Percentiles rank a stretch among this genome's conserved stretches.
phyloP scores from a whole-genome alignment of 2,113 vertebrate genomes.

The Melanocharis versteri region DNA sequence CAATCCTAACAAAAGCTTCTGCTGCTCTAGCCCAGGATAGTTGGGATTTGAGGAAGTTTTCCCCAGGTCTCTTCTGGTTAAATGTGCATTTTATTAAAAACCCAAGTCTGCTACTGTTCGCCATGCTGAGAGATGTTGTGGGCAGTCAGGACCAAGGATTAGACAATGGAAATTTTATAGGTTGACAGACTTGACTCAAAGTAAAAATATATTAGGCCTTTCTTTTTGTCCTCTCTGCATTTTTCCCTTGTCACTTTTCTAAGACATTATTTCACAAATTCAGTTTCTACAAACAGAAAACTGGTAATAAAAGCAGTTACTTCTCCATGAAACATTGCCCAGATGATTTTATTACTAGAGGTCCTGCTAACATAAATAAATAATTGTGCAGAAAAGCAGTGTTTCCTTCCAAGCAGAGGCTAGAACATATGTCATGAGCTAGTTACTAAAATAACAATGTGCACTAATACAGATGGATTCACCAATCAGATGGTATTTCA shows the following conservation, averaged over 20 bases:
- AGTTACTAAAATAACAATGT: background rate
- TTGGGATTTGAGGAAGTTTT: background rate
- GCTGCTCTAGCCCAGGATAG: background rate
- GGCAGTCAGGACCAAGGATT: background rate
- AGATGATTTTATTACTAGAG: background rate
- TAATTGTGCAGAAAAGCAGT: background rate
- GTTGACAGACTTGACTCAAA: background rate
- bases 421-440: background rate
- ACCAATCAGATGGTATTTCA: background rate
- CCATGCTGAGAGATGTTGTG: background rate
- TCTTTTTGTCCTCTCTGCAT: background rate
- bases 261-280: background rate
- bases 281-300: background rate
- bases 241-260: background rate
- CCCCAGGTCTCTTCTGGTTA: background rate
- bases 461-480: background rate
- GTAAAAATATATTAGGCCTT: background rate
- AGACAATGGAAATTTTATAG: background rate
- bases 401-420: background rate
- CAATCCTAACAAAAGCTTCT: background rate
- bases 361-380: background rate
- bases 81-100: background rate
- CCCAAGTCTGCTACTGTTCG: background rate
- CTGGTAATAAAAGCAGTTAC: background rate
- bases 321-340: background rate